Evolutionary conservation across 1,140 invertebrate species (phyloP), one percentile per base, ranked within the genome.

Genomic region (Stegodyphus mimosarum): DNA sequence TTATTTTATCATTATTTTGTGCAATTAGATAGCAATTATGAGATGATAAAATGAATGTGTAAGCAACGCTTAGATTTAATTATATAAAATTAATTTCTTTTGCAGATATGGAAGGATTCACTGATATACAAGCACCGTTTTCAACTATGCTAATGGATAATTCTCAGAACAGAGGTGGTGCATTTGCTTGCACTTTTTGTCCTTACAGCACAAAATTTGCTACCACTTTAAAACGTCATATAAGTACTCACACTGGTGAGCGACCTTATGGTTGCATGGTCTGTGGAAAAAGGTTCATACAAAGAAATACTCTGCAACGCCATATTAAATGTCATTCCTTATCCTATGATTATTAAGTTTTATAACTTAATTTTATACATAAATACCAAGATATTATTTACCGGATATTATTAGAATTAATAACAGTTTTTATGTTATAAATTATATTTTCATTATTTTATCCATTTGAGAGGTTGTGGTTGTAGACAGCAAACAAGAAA

Each of bases 171-270:
- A 33, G 33, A 33, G 33, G 33, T 33, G 33, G 33, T 33, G 55
- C 15, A 60, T 60, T 60, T 60, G 15, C 9, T 4, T 79, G 77
- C 48, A 69, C 5, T 15, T 49, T 66, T n/a, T 79, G 77, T n/a
- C 49, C 6, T 49, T 79, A 70, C 33, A 70, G 50, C 13, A 7
- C 77, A 6, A 70, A 60, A 50, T 55, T 53, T 33, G 6, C 17
- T 4, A 70, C 66, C 33, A 69, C 17, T 33, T 60, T 79, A 52
- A 69, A 70, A 70, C 66, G 64, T 4, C 77, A 79, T 55, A 33
- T 70, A 33, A 50, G 69, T 15, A 86, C 83, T 49, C 86, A 87
- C 51, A 87, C 86, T 73, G 86, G 83, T 63, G 86, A 87, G 64
- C 64, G 83, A 66, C 86, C 86, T 55, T 79, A 84, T 49, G 55